A percentile compares a stretch with the other conserved stretches of the same genome.
phyloP scores from a whole-genome alignment of 2,888 invertebrate genomes.

The Brassicogethes aeneus region DNA sequence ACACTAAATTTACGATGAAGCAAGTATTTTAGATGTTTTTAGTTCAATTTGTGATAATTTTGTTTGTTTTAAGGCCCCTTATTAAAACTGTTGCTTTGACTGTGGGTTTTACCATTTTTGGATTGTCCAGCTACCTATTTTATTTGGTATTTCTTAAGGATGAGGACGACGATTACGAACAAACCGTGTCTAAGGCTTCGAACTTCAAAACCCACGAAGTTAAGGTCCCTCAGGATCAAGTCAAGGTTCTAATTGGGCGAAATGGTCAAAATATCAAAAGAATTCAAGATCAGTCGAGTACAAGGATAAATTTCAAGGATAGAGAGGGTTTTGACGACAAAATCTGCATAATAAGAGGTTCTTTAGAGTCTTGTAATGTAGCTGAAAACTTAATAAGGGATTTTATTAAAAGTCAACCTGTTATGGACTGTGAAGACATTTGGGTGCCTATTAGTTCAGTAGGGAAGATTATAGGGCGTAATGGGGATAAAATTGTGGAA shows the following conservation, averaged over 20 bases:
- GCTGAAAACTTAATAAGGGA: conserved; percentile 66
- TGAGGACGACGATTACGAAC: conserved; percentile 41
- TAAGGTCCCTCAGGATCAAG: conserved; percentile 52
- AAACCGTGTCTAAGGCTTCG: conserved; percentile 25
- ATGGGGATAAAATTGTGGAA: conserved; percentile 61
- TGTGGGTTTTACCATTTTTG: conserved; percentile 60
- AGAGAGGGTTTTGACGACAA: conserved; percentile 50
- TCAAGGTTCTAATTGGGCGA: conserved; percentile 62
- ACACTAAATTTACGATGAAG: no score
- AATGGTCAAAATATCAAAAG: conserved; percentile 67
- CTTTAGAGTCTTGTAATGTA: conserved; percentile 53
- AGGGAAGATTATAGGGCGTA: conserved; percentile 66
- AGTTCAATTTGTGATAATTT: no score
- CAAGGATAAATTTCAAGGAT: conserved; percentile 48
- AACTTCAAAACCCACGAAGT: conserved; percentile 48
- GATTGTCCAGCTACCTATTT: conserved; percentile 59
- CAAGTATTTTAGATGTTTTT: no score
- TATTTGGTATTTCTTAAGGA: conserved; percentile 59
- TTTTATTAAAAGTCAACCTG: conserved; percentile 56
- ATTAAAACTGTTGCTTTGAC: no score
- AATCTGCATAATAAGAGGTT: conserved; percentile 64
- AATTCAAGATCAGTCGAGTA: conserved; percentile 64
- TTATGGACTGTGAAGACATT: conserved; percentile 57
- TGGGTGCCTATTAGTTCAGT: conserved; percentile 57
- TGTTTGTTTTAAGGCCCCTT: no score